Percentiles rank a stretch among this genome's conserved stretches.
phyloP scores from a whole-genome alignment of 1,140 invertebrate species.

The Hydropsyche tenuis region DNA sequence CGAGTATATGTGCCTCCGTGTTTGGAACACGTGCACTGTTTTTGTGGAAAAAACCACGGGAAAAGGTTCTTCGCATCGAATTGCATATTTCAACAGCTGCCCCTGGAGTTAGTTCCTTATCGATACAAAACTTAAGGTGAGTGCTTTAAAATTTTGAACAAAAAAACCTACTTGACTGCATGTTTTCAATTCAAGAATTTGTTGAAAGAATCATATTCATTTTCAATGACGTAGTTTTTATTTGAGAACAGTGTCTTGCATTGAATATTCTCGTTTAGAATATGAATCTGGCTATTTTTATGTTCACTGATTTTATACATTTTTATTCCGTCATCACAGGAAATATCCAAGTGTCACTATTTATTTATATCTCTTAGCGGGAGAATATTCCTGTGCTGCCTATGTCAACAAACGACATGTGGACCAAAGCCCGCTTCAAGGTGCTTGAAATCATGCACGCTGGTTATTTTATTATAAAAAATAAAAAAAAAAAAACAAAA shows the following conservation, averaged over 20 bases:
- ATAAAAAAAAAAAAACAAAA: no score
- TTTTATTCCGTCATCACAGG: slow-evolving; percentile 2
- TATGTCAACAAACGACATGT: slow-evolving; percentile 29
- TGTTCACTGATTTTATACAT: no score
- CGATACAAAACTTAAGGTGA: slow-evolving; percentile 9
- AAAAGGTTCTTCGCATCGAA: background rate
- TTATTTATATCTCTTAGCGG: slow-evolving; percentile 18
- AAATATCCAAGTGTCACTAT: background rate
- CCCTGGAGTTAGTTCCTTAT: background rate
- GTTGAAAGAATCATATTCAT: no score
- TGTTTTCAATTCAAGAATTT: no score
- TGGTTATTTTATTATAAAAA: no score
- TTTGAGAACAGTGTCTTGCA: no score
- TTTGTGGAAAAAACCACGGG: background rate
- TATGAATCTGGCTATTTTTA: no score
- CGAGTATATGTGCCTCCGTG: background rate
- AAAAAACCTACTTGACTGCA: no score
- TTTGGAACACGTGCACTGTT: background rate
- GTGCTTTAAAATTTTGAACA: no score
- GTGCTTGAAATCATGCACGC: background rate
- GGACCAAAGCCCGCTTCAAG: background rate
- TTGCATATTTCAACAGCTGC: background rate
- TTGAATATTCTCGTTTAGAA: no score
- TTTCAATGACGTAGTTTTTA: no score
- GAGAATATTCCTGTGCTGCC: slow-evolving; percentile 16